Base-by-base conservation (phyloP, 2,113 vertebrate genomes). In the Micromys minutus region DNA sequence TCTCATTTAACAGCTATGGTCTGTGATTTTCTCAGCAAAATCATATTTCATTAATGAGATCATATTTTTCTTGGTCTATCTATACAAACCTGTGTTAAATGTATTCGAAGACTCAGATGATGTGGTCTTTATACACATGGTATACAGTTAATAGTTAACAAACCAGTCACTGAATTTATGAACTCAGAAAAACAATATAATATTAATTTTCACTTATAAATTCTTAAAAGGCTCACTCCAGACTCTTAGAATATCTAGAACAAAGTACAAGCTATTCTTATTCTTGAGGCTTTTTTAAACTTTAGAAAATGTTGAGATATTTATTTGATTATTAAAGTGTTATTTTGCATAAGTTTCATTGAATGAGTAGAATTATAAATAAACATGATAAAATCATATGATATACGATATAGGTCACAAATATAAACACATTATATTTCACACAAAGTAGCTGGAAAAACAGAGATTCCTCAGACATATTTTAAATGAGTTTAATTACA, bases 401-500 rank as follows among this genome's bases (percentile, higher is more conserved):
- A 74, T n/a, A n/a, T n/a, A 47, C 11, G n/a, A 42, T 61, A 47
- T 21, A 84, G 61, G 31, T 83, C 22, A 90, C 21, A 79, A 65
- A 52, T 42, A 31, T 52, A 59, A 34, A 31, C n/a, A 79, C 42
- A 81, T 69, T 85, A 74, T 77, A 57, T 83, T 79, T 89, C 42
- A 88, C 13, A 55, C 65, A 57, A 34, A 61, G 1, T 26, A 83
- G 3, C 55, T 95, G 45, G 45, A 83, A 90, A 90, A 94, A 91
- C n/a, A 92, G 94, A 72, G n/a, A 59, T 95, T 92, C 21, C 26
- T 83, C 63, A 94, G 50, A 5, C 87, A 50, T 8, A 2, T 93
- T 96, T 96, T 57, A 86, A 89, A 34, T 87, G 50, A 95, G n/a
- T 87, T 65, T 94, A 97, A 93, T 57, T 50, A 93, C 17, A 31